phyloP scores from a whole-genome alignment of 2,888 invertebrate species.

The Elegia similella region DNA sequence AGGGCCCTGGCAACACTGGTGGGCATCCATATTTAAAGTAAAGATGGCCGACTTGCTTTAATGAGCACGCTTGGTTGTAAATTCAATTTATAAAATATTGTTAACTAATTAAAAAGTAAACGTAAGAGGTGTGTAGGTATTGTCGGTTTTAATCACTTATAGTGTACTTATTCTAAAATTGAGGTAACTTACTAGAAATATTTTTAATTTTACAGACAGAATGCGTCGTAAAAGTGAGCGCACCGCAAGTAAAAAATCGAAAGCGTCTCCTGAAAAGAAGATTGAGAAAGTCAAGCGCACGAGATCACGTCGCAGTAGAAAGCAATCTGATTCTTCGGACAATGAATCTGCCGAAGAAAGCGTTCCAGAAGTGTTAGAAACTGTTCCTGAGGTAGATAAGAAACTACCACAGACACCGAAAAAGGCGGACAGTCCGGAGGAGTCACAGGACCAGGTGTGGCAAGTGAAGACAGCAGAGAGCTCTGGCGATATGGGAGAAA shows the following conservation, averaged over 20 bases:
- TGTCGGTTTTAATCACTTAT: background rate
- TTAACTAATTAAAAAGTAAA: no score
- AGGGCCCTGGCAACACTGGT: no score
- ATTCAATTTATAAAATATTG: no score
- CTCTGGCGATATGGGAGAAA: slow-evolving; percentile 78
- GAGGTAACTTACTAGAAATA: no score
- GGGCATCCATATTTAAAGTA: no score
- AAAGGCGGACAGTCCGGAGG: slow-evolving; percentile 61
- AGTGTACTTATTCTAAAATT: no score
- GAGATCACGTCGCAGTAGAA: slow-evolving; percentile 75
- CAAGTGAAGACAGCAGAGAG: slow-evolving; percentile 75
- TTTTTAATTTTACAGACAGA: slow-evolving; percentile 36
- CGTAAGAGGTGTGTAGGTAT: background rate
- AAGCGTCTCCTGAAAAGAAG: slow-evolving; percentile 85
- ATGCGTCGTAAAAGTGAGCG: slow-evolving; percentile 91
- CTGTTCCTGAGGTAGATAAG: slow-evolving; percentile 43
- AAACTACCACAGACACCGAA: slow-evolving; percentile 50
- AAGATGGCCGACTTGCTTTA: slow-evolving; percentile 35
- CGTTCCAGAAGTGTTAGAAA: slow-evolving; percentile 45
- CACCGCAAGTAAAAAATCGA: slow-evolving; percentile 83
- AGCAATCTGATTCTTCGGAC: slow-evolving; percentile 80
- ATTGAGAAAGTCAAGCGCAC: slow-evolving; percentile 78
- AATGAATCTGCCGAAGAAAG: slow-evolving; percentile 71
- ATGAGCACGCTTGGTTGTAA: slow-evolving; percentile 24
- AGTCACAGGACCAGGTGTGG: slow-evolving; percentile 74